Conservation (phyloP, 1,140 invertebrate genomes). For the Colletes latitarsis region DNA sequence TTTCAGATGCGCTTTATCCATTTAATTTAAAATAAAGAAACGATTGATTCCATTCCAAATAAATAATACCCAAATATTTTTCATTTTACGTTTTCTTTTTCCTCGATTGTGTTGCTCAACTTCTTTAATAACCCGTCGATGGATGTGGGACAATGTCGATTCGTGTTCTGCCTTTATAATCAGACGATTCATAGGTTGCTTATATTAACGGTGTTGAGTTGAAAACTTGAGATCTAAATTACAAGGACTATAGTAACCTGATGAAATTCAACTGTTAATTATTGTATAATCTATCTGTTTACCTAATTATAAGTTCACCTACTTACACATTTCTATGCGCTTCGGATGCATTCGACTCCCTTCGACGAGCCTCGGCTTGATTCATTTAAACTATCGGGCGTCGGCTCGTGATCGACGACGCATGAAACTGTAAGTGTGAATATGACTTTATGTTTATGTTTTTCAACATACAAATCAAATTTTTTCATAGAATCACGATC, state of each 20-base stretch:
- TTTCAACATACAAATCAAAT: background rate
- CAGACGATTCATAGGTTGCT: too few relatives aligned
- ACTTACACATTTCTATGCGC: background rate
- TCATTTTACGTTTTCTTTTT: background rate
- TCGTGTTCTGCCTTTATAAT: too few relatives aligned
- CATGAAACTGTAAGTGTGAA: background rate
- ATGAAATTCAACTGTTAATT: too few relatives aligned
- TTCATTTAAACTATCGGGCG: constrained; percentile 22
- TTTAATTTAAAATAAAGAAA: constrained; percentile 33
- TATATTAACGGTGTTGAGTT: too few relatives aligned
- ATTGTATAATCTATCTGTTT: too few relatives aligned
- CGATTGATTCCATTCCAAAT: background rate
- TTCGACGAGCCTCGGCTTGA: background rate
- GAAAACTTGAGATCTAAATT: too few relatives aligned
- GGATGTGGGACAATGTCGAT: too few relatives aligned
- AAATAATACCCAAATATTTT: background rate
- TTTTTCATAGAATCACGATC: background rate
- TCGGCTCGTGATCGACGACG: constrained; percentile 9
- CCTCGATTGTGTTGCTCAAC: background rate
- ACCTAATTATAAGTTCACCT: background rate
- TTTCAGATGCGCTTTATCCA: constrained; percentile 90
- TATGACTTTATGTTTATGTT: background rate
- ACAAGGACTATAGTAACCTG: too few relatives aligned
- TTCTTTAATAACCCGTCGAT: background rate
- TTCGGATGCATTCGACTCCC: constrained; percentile 5